Base-by-base conservation (phyloP, 2,113 vertebrate species). In the Cavia aperea region DNA sequence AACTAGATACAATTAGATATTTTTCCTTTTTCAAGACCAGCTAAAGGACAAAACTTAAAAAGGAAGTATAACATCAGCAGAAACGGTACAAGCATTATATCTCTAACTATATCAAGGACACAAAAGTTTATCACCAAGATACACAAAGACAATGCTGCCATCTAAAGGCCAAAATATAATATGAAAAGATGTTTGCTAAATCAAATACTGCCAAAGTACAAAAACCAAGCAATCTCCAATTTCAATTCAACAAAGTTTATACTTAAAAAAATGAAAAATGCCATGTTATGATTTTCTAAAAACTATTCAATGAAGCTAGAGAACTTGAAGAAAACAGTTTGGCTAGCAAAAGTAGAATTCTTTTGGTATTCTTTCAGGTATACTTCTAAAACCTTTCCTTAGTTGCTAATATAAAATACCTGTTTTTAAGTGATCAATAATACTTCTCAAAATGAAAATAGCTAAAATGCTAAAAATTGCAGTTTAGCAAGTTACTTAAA, bases 61-160 rank as follows among this genome's bases (percentile, higher is more conserved):
- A 77, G 54, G 56, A 92, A 85, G 33, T 46, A 54, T 77, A 86
- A 51, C 81, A 77, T 60, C 63, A 88, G n/a, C 78, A 95, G 54
- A 82, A 89, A 95, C 49, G 85, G 29, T 54, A n/a, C 3, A 84
- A 81, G 70, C 10, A 51, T 49, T 46, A 73, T 92, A 65, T 89
- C 58, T 63, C 56, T 39, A 93, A 83, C 58, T 92, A 14, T 0
- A 93, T 46, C 65, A 75, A 68, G 9, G 84, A 82, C 62, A n/a
- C 4, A 58, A 78, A 95, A 65, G 31, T 89, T 15, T 56, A 7
- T 29, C 66, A 88, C 39, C 90, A 92, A 81, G 88, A 91, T 94
- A 92, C 21, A 33, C 93, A 95, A 96, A 96, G 97, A 89, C 96
- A 97, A 98, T 96, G 96, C 89, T 89, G 98, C 98, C 98, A 98